Conservation (phyloP, 2,888 invertebrate genomes). For the Vandiemenella viatica region DNA sequence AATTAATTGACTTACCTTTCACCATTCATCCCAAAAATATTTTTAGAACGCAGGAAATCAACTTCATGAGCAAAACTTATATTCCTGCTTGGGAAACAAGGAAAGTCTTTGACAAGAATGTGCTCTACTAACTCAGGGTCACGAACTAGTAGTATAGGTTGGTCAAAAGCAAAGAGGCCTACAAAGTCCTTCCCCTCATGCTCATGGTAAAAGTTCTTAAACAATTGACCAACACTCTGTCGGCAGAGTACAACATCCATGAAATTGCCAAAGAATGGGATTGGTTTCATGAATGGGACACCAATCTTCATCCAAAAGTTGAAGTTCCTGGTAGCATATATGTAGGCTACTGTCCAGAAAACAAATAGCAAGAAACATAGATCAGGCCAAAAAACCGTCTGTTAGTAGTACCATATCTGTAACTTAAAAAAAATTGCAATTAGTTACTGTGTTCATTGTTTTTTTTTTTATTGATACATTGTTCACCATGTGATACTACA, state of each 20-base stretch:
- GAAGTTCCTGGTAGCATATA: background rate
- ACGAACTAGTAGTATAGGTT: background rate
- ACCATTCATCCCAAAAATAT: background rate
- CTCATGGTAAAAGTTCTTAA: background rate
- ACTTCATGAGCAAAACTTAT: background rate
- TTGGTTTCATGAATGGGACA: background rate
- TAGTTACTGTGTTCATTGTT: no score
- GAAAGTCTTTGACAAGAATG: background rate
- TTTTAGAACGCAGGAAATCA: background rate
- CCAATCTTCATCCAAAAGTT: background rate
- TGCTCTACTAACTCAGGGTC: background rate
- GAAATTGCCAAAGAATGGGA: background rate
- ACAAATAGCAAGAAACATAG: background rate
- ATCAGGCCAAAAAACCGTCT: no score
- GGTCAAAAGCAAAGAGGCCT: background rate
- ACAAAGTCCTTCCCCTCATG: background rate
- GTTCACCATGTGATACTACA: no score
- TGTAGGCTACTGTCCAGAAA: background rate
- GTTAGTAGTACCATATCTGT: no score
- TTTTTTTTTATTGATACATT: no score
- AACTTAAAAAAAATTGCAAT: no score
- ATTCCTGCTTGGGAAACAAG: background rate
- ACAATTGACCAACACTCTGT: background rate
- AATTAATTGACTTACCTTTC: no score
- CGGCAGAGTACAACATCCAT: background rate